phyloP scores from a whole-genome alignment of 2,888 invertebrate genomes.

The Trisateles emortualis region DNA sequence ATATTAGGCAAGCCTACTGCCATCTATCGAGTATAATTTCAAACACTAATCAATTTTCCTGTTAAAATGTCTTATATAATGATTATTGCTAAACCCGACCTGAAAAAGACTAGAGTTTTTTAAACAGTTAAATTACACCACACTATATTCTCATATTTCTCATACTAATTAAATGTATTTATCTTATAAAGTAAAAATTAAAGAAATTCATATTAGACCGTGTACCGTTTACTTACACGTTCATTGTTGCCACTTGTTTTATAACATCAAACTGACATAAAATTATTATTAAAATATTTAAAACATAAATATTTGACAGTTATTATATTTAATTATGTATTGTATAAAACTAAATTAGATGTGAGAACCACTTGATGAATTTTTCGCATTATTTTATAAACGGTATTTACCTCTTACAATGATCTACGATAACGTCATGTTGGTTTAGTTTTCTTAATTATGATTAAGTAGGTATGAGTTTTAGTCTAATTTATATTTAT shows the following conservation, averaged over 20 bases:
- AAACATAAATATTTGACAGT: constrained; percentile 17
- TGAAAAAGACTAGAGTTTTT: no score
- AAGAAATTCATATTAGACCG: constrained; percentile 3
- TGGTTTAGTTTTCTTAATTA: constrained; percentile 4
- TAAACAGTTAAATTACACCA: neutral
- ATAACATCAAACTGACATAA: constrained; percentile 12
- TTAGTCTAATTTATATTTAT: neutral
- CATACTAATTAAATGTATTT: neutral
- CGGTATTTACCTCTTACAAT: neutral
- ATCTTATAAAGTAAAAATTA: neutral
- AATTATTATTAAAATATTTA: constrained; percentile 11
- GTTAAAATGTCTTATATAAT: no score
- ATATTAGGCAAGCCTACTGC: neutral
- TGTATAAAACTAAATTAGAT: constrained; percentile 23
- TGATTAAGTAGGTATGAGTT: neutral
- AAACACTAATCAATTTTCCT: neutral
- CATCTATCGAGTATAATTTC: neutral
- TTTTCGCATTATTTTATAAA: constrained; percentile 14
- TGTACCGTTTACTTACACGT: constrained; percentile 7
- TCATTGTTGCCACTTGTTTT: constrained; percentile 13
- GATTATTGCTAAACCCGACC: no score
- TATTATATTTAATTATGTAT: constrained; percentile 22
- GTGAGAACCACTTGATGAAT: constrained; percentile 16
- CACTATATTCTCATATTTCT: no score
- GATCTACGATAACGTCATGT: neutral